A percentile compares a stretch with the other conserved stretches of the same genome.
phyloP scores from a whole-genome alignment of 2,888 invertebrate species.

The Crioceris asparagi region DNA sequence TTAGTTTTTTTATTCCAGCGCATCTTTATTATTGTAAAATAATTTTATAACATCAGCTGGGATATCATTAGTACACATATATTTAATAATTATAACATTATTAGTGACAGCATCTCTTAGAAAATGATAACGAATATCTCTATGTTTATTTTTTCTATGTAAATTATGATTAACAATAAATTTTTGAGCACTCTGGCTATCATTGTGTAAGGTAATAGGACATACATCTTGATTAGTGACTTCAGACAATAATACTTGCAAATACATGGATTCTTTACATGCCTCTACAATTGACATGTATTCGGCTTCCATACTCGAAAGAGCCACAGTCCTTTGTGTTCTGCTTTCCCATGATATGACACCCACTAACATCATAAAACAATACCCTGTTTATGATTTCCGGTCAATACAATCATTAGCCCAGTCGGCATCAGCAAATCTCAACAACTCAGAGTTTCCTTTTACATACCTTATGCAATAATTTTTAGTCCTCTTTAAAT shows the following conservation, averaged over 20 bases:
- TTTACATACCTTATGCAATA: too few relatives aligned
- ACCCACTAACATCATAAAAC: not conserved
- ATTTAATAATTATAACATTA: constrained; percentile 1
- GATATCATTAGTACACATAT: constrained; percentile 3
- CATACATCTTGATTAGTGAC: not conserved
- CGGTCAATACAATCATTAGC: too few relatives aligned
- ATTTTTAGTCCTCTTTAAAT: too few relatives aligned
- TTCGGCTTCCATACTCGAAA: not conserved
- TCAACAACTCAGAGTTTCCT: not conserved
- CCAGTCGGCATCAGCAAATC: too few relatives aligned
- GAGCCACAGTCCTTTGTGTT: not conserved
- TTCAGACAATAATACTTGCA: not conserved
- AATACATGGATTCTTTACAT: constrained; percentile 3
- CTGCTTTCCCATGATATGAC: not conserved
- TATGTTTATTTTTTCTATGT: constrained; percentile 2
- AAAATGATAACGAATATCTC: constrained; percentile 1
- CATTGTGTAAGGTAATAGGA: not conserved
- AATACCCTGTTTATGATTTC: too few relatives aligned
- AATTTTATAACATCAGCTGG: constrained; percentile 4
- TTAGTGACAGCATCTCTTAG: not conserved
- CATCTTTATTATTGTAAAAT: too few relatives aligned
- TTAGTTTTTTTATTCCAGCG: too few relatives aligned
- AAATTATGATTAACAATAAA: not conserved
- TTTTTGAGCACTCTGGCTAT: constrained; percentile 3
- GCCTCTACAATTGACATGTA: not conserved